These are phyloP conservation scores for Pluvialis apricaria DNA, from an alignment of 2,113 vertebrate species.

Conservation along the genomic window DNA sequence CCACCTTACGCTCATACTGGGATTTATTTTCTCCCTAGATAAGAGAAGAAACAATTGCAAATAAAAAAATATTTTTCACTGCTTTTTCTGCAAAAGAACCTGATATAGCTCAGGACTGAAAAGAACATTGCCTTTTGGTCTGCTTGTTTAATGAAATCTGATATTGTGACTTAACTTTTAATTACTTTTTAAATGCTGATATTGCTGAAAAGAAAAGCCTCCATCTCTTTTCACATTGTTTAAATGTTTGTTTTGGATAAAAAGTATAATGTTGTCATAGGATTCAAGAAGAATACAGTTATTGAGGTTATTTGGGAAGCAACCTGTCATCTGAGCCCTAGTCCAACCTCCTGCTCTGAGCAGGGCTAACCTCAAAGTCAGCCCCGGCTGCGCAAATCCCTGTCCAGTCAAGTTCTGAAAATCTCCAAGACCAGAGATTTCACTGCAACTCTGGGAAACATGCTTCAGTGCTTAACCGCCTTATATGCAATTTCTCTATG, in stretches of 20 bases:
- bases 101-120: background rate
- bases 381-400: background rate
- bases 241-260: background rate
- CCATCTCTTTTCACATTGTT: background rate
- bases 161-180: background rate
- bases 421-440: background rate
- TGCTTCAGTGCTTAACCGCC: background rate
- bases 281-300: background rate
- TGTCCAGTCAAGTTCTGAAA: background rate
- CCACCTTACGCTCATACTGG: background rate
- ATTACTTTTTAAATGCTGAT: background rate
- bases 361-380: background rate
- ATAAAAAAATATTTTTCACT: background rate
- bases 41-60: background rate
- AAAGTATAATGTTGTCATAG: background rate
- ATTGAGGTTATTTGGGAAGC: background rate
- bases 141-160: background rate
- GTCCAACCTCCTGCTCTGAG: background rate
- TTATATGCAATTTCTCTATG: background rate
- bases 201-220: background rate
- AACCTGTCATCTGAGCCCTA: background rate
- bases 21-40: background rate
- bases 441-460: background rate
- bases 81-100: background rate
- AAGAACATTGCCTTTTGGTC: background rate